Conservation (phyloP, 2,888 invertebrate genomes). For the Chrysolina haemoptera region DNA sequence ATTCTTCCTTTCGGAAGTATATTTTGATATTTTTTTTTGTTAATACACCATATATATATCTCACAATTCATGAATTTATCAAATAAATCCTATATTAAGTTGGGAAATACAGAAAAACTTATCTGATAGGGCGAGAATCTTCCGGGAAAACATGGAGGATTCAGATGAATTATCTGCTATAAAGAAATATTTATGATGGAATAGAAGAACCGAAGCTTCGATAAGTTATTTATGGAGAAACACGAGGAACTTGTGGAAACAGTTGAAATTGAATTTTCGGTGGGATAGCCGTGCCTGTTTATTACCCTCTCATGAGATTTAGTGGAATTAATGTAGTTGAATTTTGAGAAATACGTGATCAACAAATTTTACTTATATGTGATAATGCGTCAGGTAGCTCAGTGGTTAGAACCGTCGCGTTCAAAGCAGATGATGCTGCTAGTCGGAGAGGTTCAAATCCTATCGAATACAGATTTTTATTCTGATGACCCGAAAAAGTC, state of each 20-base stretch:
- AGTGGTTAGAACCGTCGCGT: too few species aligned
- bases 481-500: too few species aligned
- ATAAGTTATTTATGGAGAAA: not conserved
- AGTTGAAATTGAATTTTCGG: not conserved
- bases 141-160: not conserved
- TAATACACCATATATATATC: not conserved
- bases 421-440: too few species aligned
- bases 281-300: too few species aligned
- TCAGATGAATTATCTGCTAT: conserved; percentile 12
- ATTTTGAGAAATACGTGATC: too few species aligned
- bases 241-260: not conserved
- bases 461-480: too few species aligned
- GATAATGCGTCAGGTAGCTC: too few species aligned
- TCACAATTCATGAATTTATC: not conserved
- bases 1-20: not conserved
- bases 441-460: too few species aligned
- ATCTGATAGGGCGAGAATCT: conserved; percentile 6
- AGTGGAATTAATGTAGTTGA: too few species aligned
- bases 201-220: not conserved
- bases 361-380: too few species aligned
- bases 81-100: not conserved
- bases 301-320: too few species aligned
- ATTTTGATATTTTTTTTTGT: not conserved
- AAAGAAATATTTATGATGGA: conserved; percentile 1
- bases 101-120: not conserved